Evolutionary conservation across 2,797 vertebrate genomes (phyloP), one percentile per base, ranked within the genome.

Genomic region (Parauchenoglanis punctatus): DNA sequence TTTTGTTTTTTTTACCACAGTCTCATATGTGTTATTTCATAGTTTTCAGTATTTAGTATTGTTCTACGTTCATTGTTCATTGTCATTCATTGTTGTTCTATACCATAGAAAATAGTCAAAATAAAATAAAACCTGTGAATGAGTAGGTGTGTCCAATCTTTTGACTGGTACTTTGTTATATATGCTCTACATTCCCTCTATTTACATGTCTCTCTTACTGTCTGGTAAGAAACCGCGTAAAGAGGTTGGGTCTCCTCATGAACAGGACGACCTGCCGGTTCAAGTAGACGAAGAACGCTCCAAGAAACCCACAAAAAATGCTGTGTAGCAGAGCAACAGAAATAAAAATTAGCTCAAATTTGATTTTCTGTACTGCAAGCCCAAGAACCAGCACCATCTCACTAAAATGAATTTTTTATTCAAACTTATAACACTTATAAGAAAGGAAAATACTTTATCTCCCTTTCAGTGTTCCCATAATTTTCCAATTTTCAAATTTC

Each of bases 241-340:
- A 91, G 44, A 92, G 86, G 0, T 93, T 94, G 80, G 96, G 93
- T 78, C 93, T 95, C 70, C 96, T 95, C 93, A 97, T 92, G 6
- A 95, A 95, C 0, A 97, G 93, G 83, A 97, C 95, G 89, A 97
- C 96, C 87, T 97, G 96, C 18, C 97, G 96, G 89, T 97, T 97
- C 89, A 97, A 93, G 89, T 97, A 97, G 87, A 97, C 97, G 2
- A 97, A 97, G 61, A 96, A 95, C 0, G 97, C 97, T 89, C 97
- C 97, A 86, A 97, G 93, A 91, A 97, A 96, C 40, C 97, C 97
- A 89, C 95, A 97, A 89, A 94, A 96, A 90, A 97, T 96, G 87
- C 97, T 97, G 89, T 31, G 44, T 46, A 75, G 28, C n/a, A 78
- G 18, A 86, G 77, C 13, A 88, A 84, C 40, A 68, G 28, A 84